Base-by-base conservation (phyloP, 2,888 invertebrate species). In the Latheticus oryzae region DNA sequence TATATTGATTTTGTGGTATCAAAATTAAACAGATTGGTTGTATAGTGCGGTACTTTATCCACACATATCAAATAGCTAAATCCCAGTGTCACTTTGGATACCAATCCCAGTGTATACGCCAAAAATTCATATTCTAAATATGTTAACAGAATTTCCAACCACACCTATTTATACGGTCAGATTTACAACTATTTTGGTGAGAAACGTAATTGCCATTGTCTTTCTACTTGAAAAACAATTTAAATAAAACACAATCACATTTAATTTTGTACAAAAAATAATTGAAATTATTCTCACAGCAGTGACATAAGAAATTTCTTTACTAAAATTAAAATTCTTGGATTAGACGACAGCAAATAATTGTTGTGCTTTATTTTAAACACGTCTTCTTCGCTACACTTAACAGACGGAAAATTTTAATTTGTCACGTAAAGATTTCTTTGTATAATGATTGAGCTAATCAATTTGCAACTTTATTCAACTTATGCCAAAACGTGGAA, bases 341-440 rank as follows among this genome's bases (percentile, higher is more conserved):
- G n/a, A 45, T 45, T 32, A 45, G 33, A 8, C 38, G 23, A 16
- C 28, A 15, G 5, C 19, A 21, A 40, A 21, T 45, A 50, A 50
- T 50, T 50, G 50, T 50, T 38, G 13, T 50, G 17, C 28, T 50
- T 38, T 50, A 38, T 50, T 50, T 38, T 38, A 50, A 35, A 38
- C 50, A 50, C 50, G 50, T 48, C 15, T 48, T 15, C n/a, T 11
- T 23, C 16, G 9, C 9, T 11, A 17, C 50, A 50, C 37, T 50
- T 50, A 35, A 50, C 26, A 45, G 24, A 9, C 24, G 8, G 28
- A 3, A 24, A 50, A 50, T 37, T 28, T 50, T 12, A 50, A 33
- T 35, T 19, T 15, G 48, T 33, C 12, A 19, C 37, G 48, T 19
- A 47, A 47, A 19, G 33, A 33, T 47, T 50, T 50, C 38, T 28